Base-by-base conservation (phyloP, 2,113 vertebrate genomes). In the Coturnix japonica region DNA sequence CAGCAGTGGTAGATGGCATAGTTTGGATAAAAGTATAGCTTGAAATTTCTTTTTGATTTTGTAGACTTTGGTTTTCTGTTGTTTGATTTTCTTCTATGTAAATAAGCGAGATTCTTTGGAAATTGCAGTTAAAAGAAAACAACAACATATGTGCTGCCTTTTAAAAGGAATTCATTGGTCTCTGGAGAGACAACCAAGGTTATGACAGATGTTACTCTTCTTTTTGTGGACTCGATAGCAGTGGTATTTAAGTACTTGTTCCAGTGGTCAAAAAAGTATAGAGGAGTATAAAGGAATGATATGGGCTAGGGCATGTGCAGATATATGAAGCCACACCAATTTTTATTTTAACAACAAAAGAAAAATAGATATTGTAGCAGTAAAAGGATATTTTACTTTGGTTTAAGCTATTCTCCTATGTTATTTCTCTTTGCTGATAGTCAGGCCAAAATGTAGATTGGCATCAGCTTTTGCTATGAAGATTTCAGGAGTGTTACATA, bases 231-330 rank as follows among this genome's bases (percentile, higher is more conserved):
- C 23, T 5, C 6, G 69, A n/a, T 79, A 17, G 25, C 13, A 67
- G 17, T 21, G 28, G 2, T 63, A 20, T 35, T 47, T 6, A 4
- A 43, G 26, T 57, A 44, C 41, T 61, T 35, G 18, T 20, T 2
- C 43, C 18, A 21, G 7, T 15, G 21, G 19, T 49, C 0, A 8
- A 18, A 65, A 54, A 30, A 28, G n/a, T n/a, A n/a, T n/a, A n/a
- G n/a, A n/a, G 47, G 59, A 33, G 6, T 15, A 11, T 2, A 44
- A 44, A 65, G 44, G 22, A 13, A 65, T 49, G 11, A 28, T 21
- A n/a, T 0, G 8, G 5, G 1, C 51, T 43, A 22, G 12, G 53
- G 44, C 30, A 61, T 8, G 8, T 2, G 0, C 1, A 0, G 12
- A 5, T 63, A 3, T 71, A 12, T 28, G 31, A 59, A 81, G 6